Conservation (phyloP, 2,113 vertebrate species). For the Ariopsis seemanni region DNA sequence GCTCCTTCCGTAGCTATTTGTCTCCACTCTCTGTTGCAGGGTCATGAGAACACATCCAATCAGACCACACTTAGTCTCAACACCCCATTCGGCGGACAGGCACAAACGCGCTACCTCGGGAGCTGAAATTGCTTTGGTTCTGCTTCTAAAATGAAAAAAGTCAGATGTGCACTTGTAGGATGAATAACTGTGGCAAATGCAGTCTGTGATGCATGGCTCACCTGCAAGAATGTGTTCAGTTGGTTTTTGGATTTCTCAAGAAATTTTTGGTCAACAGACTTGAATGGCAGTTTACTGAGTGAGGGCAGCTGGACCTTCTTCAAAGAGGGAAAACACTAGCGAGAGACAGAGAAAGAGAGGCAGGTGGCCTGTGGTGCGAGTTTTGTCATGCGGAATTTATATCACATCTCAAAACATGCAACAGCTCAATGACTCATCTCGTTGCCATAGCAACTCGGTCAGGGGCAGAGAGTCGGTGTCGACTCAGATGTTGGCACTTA, state of each 20-base stretch:
- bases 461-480: background rate
- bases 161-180: background rate
- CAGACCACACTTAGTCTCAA: background rate
- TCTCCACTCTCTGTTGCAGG: background rate
- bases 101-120: background rate
- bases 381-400: slow-evolving; percentile 20
- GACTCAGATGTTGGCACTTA: background rate
- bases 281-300: slow-evolving; percentile 97
- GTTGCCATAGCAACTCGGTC: slow-evolving; percentile 47
- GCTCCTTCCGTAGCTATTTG: background rate
- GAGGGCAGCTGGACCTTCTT: slow-evolving; percentile 98
- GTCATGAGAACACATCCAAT: slow-evolving; percentile 12
- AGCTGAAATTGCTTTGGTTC: background rate
- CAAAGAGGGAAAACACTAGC: slow-evolving; percentile 91
- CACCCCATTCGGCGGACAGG: background rate
- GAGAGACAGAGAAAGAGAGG: background rate
- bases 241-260: slow-evolving; percentile 97
- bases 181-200: background rate
- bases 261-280: slow-evolving; percentile 97
- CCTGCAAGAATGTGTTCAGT: slow-evolving; percentile 95
- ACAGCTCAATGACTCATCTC: slow-evolving; percentile 36
- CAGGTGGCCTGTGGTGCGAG: background rate
- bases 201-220: slow-evolving; percentile 61
- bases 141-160: background rate
- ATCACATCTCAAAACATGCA: slow-evolving; percentile 40